phyloP scores from a whole-genome alignment of 2,113 vertebrate species.

The Osmerus mordax region DNA sequence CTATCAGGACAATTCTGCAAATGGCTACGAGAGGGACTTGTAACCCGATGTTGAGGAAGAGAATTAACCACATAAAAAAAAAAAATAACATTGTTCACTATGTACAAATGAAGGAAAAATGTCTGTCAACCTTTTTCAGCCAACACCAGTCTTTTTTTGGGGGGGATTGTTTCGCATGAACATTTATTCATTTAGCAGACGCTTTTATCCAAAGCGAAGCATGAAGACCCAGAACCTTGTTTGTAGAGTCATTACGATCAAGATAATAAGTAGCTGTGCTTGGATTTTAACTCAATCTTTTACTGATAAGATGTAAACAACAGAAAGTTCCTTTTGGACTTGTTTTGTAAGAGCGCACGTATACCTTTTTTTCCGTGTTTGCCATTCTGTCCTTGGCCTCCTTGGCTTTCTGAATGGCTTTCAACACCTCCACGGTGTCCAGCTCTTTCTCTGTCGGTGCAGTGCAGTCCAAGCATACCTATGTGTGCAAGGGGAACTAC shows the following conservation, averaged over 20 bases:
- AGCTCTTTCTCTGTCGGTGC: conserved; percentile 90
- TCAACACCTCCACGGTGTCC: conserved; percentile 95
- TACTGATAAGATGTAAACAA: no score
- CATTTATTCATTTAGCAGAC: no score
- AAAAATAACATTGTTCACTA: background rate
- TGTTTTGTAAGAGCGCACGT: background rate
- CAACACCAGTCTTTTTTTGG: no score
- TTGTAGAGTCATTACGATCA: no score
- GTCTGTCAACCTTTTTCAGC: no score
- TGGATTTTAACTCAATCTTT: background rate
- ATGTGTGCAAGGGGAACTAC: conserved; percentile 5
- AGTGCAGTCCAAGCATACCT: conserved; percentile 88
- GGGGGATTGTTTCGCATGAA: no score
- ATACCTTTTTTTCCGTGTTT: conserved; percentile 85
- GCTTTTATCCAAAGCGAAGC: no score
- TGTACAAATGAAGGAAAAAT: background rate
- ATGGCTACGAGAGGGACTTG: no score
- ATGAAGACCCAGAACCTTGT: no score
- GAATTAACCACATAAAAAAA: background rate
- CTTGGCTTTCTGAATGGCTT: conserved; percentile 98
- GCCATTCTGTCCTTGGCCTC: conserved; percentile 87
- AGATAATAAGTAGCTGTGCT: no score
- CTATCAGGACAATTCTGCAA: background rate
- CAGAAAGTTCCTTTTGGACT: no score
- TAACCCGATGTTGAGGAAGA: background rate